A percentile compares a stretch with the other conserved stretches of the same genome.
These are phyloP conservation scores for Ostrea edulis DNA, from an alignment of 1,140 invertebrate species.

Conservation along the genomic window DNA sequence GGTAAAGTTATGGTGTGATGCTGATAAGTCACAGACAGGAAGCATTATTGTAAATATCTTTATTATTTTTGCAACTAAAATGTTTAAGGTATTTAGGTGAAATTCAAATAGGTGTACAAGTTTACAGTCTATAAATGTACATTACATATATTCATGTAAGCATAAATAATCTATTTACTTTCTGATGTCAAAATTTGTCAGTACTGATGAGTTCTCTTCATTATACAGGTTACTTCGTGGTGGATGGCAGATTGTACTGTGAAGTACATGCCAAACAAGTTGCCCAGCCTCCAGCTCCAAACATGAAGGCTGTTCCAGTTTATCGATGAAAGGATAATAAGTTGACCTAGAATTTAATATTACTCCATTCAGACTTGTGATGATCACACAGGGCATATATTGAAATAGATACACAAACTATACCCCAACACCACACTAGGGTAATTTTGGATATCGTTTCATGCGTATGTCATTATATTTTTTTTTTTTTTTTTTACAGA, in stretches of 20 bases:
- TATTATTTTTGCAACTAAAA: too few species aligned
- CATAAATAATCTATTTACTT: not conserved
- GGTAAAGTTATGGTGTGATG: conserved; percentile 57
- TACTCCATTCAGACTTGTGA: not conserved
- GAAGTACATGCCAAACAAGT: conserved; percentile 90
- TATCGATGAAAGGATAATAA: conserved; percentile 62
- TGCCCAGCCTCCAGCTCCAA: conserved; percentile 67
- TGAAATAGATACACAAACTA: not conserved
- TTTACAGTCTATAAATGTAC: too few species aligned
- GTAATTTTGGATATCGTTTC: not conserved
- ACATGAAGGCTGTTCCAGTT: conserved; percentile 71
- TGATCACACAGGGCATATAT: not conserved
- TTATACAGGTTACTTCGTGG: conserved; percentile 90
- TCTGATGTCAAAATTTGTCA: not conserved
- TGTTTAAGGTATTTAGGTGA: too few species aligned
- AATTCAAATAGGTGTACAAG: too few species aligned
- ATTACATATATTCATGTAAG: too few species aligned
- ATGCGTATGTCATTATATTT: not conserved
- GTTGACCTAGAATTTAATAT: not conserved
- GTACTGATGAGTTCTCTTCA: not conserved
- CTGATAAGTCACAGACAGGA: not conserved
- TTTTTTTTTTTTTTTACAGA: not conserved
- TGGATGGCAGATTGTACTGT: conserved; percentile 97
- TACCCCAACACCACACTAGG: not conserved
- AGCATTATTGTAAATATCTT: not conserved